Conservation (phyloP, 1,140 invertebrate genomes). For the Metaphire vulgaris region DNA sequence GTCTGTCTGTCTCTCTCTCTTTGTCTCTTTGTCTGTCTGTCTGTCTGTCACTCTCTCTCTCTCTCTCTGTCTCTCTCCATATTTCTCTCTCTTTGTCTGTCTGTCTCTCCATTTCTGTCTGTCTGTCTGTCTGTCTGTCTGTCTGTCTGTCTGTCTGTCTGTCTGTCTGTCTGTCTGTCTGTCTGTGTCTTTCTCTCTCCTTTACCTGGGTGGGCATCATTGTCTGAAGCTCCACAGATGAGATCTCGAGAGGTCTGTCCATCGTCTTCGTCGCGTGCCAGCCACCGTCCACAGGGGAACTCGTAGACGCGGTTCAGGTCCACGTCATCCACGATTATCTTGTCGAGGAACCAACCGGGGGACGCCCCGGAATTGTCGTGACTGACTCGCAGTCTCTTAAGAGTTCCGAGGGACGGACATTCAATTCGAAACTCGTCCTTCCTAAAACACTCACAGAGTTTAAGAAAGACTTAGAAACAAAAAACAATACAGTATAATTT, state of each 20-base stretch:
- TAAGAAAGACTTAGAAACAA: too few relatives aligned
- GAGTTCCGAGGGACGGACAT: conserved; percentile 43
- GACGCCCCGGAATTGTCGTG: conserved; percentile 50
- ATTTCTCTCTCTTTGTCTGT: too few relatives aligned
- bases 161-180: too few relatives aligned
- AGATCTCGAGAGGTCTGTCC: conserved; percentile 46
- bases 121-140: too few relatives aligned
- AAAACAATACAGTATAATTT: too few relatives aligned
- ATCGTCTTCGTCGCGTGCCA: conserved; percentile 49
- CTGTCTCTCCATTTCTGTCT: too few relatives aligned
- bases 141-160: too few relatives aligned
- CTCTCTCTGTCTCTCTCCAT: too few relatives aligned
- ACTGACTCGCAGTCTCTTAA: conserved; percentile 47
- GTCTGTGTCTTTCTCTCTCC: background rate
- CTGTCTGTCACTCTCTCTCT: too few relatives aligned
- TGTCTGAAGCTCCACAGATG: conserved; percentile 34
- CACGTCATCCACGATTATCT: conserved; percentile 49
- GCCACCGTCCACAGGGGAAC: conserved; percentile 47
- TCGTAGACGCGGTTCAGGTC: conserved; percentile 42
- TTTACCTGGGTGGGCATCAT: conserved; percentile 38
- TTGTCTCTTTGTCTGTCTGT: too few relatives aligned
- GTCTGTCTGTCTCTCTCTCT: too few relatives aligned
- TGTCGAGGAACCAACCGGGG: conserved; percentile 51
- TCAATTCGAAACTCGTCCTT: conserved; percentile 48
- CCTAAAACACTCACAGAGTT: conserved; percentile 31